Evolutionary conservation across 2,113 vertebrate genomes (phyloP), one percentile per base, ranked within the genome.

Genomic region (Calidris pygmaea): DNA sequence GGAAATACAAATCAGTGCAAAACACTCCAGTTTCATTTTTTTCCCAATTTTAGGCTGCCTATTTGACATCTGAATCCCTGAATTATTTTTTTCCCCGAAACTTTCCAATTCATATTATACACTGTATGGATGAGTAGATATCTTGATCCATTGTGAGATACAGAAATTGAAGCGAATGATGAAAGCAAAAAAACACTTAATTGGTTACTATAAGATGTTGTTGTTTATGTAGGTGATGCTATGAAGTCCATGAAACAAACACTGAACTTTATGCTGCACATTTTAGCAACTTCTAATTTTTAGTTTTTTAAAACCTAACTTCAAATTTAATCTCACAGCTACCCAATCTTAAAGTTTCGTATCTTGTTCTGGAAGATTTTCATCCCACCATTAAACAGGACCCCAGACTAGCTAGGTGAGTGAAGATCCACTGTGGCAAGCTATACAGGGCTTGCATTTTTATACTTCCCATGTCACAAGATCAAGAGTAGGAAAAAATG

Each of bases 81-180:
- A 9, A 15, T 50, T 59, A 14, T 14, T 41, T 82, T 77, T 41
- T 58, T 43, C 7, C 13, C 13, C 75, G n/a, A 24, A 87, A 41
- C 7, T 24, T 65, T 14, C 34, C 4, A 9, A 9, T 56, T 47
- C 23, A 2, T 17, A 3, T 15, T 12, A 10, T 14, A 34, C 0
- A 0, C 56, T 12, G 11, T 7, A 26, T 7, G 5, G 2, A 76
- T 14, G 30, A 53, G 43, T 0, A 32, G 68, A 19, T 10, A 24
- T 18, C 85, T 21, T 29, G 20, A 87, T 55, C 27, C 32, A 81
- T 13, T 12, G 9, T 55, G n/a, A 59, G 30, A 78, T 17, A 71
- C 0, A 10, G 37, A 52, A 67, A 68, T 65, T 47, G 78, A 77
- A 93, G 53, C 13, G 41, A 66, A 24, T 32, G 60, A 29, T 55